Base-by-base conservation (phyloP, 1,140 invertebrate species). In the Listronotus bonariensis region DNA sequence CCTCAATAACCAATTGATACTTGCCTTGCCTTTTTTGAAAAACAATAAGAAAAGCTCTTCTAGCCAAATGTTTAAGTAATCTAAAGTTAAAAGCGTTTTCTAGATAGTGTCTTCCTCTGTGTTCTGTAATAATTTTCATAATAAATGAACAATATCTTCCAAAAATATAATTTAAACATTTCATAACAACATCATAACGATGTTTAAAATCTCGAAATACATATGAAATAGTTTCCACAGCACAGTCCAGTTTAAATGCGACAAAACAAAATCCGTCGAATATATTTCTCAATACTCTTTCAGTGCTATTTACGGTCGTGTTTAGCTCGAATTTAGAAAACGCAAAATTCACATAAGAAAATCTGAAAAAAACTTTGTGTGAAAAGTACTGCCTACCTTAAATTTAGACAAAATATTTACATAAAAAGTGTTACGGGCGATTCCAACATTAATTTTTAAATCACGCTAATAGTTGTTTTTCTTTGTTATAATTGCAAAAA, bases 271-370 rank as follows among this genome's bases (percentile, higher is more conserved):
- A 41, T 20, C 53, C 53, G n/a, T 26, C 17, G 14, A 32, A 56
- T 2, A 56, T 12, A 42, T 56, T 56, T 26, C 42, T 56, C 11
- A 56, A 11, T 10, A 56, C 41, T 7, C 12, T 41, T 15, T 56
- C 38, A 6, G 9, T 10, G n/a, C 17, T 18, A 42, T 56, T 56
- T 5, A 10, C 17, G 4, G 18, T 31, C 3, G 38, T 56, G 14
- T 56, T 56, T 8, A 56, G 10, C 9, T 41, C 53, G 41, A 7
- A 56, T 40, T 18, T 56, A 18, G 53, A 42, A 56, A 56, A 56
- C 3, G 2, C 8, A 1, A 56, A 15, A n/a, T 56, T 56, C 5
- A 42, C 4, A 12, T 56, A 41, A 7, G 4, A 9, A 14, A 56
- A 56, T 18, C 53, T 56, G 17, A 40, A 56, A 56, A 36, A 53